A percentile compares a stretch with the other conserved stretches of the same genome.
Evolutionary conservation across 2,113 vertebrate genomes (phyloP).

Genomic region (Ochotona princeps): DNA sequence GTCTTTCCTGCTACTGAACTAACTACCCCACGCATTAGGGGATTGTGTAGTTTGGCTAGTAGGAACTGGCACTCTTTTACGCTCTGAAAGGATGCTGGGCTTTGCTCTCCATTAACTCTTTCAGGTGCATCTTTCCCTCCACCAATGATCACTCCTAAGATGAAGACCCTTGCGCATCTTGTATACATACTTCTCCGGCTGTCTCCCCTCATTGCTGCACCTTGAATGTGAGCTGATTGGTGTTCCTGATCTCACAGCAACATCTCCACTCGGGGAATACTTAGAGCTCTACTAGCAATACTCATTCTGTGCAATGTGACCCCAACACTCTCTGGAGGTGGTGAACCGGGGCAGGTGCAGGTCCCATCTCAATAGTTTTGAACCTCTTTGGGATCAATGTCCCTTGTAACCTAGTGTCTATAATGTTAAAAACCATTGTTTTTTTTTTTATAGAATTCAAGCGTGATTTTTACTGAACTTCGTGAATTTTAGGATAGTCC

Average conservation of each 20-base stretch:
- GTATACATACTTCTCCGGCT: neutral
- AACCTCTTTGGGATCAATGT: neutral
- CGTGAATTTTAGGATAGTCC: no score
- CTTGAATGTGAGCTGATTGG: neutral
- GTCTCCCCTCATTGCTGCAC: neutral
- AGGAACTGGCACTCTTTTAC: neutral
- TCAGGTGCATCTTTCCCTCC: neutral
- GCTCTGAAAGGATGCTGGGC: neutral
- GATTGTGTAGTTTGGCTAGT: neutral
- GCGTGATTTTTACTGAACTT: no score
- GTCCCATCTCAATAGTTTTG: no score
- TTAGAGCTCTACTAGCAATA: neutral
- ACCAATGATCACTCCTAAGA: neutral
- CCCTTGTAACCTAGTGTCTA: neutral
- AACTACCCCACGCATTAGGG: neutral
- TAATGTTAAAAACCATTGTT: neutral
- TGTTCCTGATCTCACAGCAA: neutral
- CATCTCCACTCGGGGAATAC: neutral
- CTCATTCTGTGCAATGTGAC: no score
- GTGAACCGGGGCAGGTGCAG: no score
- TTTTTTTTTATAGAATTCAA: no score
- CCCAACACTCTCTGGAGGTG: neutral
- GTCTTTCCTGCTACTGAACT: neutral
- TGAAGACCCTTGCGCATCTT: neutral
- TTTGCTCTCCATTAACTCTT: neutral